A percentile compares a stretch with the other conserved stretches of the same genome.
phyloP scores from a whole-genome alignment of 1,140 invertebrate species.

The Trichonephila clavipes region DNA sequence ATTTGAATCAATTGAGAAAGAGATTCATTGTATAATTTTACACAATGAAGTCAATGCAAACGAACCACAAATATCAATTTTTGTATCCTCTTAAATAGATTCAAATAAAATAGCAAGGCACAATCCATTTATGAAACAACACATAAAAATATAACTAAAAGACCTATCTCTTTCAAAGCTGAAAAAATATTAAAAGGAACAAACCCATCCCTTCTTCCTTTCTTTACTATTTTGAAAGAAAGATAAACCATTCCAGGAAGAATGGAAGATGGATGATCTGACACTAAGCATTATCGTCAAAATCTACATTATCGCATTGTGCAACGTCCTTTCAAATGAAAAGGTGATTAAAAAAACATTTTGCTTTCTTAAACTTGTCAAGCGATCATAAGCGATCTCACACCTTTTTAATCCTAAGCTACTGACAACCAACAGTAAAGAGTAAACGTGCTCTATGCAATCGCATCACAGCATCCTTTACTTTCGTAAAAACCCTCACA shows the following conservation, averaged over 20 bases:
- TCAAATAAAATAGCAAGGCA: no score
- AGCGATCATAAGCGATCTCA: not conserved
- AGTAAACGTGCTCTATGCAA: not conserved
- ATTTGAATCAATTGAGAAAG: no score
- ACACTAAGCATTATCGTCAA: not conserved
- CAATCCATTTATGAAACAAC: no score
- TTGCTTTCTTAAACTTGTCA: not conserved
- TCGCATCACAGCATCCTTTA: not conserved
- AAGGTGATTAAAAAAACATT: not conserved
- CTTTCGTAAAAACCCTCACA: not conserved
- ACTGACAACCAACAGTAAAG: not conserved
- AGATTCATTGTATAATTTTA: no score
- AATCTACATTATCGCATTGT: not conserved
- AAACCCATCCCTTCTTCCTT: not conserved
- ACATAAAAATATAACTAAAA: no score
- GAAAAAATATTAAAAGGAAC: no score
- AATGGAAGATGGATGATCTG: constrained; percentile 19
- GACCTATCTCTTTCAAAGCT: no score
- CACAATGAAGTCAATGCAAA: no score
- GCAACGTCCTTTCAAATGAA: not conserved
- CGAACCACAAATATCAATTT: no score
- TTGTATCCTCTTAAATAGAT: no score
- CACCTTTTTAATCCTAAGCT: not conserved
- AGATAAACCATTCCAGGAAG: not conserved
- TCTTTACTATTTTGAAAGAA: not conserved